phyloP scores from a whole-genome alignment of 2,113 vertebrate species.

The Caranx ignobilis region DNA sequence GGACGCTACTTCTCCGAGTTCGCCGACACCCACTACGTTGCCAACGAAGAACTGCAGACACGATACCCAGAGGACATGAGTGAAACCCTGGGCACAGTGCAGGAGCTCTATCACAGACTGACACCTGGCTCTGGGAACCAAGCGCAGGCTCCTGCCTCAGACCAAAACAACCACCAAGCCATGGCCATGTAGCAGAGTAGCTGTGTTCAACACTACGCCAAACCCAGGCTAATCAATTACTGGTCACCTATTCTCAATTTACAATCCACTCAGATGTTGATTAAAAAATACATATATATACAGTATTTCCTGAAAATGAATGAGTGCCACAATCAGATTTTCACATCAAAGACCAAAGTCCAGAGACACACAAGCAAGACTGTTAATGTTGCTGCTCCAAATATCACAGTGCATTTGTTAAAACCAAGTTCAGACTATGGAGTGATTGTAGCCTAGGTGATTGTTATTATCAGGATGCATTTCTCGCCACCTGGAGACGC shows the following conservation, averaged over 20 bases:
- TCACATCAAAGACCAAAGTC: neutral
- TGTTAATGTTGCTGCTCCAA: neutral
- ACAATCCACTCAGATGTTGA: slow-evolving; percentile 33
- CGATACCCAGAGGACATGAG: slow-evolving; percentile 92
- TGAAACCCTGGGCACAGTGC: slow-evolving; percentile 85
- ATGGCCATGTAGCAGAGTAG: slow-evolving; percentile 55
- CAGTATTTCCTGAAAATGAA: slow-evolving; percentile 1
- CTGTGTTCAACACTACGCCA: neutral
- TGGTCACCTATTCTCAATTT: slow-evolving; percentile 38
- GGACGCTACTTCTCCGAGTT: slow-evolving; percentile 97
- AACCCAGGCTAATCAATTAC: neutral
- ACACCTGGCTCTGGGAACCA: slow-evolving; percentile 39
- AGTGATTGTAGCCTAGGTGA: neutral
- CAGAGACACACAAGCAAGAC: neutral
- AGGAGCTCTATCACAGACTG: slow-evolving; percentile 87
- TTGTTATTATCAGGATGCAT: neutral
- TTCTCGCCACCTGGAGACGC: neutral
- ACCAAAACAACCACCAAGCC: slow-evolving; percentile 64
- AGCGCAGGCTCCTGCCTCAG: slow-evolving; percentile 49
- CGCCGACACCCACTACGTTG: slow-evolving; percentile 87
- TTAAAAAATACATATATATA: neutral
- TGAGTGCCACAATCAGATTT: neutral
- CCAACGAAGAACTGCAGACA: slow-evolving; percentile 90
- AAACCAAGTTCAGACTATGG: slow-evolving; percentile 22
- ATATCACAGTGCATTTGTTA: slow-evolving; percentile 2